phyloP scores from a whole-genome alignment of 1,140 invertebrate genomes.

The Antheraea mylitta region DNA sequence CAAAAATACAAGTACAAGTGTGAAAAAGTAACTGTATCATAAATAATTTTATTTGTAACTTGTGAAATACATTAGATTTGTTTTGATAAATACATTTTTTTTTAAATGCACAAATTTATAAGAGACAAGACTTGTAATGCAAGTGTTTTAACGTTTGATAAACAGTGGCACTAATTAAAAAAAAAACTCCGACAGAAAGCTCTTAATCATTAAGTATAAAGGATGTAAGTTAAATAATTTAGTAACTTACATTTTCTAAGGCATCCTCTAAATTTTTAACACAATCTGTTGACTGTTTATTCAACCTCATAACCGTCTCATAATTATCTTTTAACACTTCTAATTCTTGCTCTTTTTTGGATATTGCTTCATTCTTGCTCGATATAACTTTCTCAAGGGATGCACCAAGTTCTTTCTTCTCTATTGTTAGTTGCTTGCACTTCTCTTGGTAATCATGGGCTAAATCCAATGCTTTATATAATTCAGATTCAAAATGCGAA shows the following conservation, averaged over 20 bases:
- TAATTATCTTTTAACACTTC: constrained; percentile 72
- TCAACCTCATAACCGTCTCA: constrained; percentile 73
- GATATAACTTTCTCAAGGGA: constrained; percentile 32
- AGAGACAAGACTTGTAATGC: too few relatives aligned
- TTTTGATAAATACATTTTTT: too few relatives aligned
- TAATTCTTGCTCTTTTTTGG: constrained; percentile 68
- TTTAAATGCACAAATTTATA: too few relatives aligned
- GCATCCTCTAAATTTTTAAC: constrained; percentile 76
- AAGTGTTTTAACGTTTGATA: too few relatives aligned
- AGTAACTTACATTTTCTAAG: constrained; percentile 71
- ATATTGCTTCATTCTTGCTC: constrained; percentile 46
- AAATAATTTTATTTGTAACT: too few relatives aligned
- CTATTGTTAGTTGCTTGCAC: constrained; percentile 66
- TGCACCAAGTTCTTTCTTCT: constrained; percentile 51
- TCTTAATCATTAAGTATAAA: too few relatives aligned
- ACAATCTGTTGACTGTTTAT: constrained; percentile 77
- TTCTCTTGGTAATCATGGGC: constrained; percentile 85
- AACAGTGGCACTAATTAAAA: too few relatives aligned
- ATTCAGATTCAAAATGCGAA: constrained; percentile 82
- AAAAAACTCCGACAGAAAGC: too few relatives aligned
- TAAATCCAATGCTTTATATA: constrained; percentile 83
- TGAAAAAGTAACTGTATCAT: too few relatives aligned
- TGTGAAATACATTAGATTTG: too few relatives aligned
- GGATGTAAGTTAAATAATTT: too few relatives aligned
- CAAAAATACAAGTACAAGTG: too few relatives aligned